Base-by-base conservation (phyloP, 2,113 vertebrate genomes). In the Sphaerodactylus townsendi region DNA sequence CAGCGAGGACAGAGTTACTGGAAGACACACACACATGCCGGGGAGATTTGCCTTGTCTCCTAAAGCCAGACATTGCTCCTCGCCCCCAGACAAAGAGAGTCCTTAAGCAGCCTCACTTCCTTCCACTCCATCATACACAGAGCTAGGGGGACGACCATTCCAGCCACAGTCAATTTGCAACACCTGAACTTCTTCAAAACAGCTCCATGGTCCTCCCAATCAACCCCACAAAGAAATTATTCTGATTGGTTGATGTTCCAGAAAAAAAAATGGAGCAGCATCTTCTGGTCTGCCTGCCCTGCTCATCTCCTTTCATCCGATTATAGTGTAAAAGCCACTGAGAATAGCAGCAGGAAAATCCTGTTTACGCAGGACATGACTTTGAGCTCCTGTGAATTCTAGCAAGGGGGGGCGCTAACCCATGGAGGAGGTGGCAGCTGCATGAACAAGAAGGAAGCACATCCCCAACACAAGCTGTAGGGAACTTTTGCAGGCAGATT, bases 291-390 rank as follows among this genome's bases (percentile, higher is more conserved):
- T 21, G 3, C 50, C 37, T 10, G 21, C 6, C 39, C 46, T 21
- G 17, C 3, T 19, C 2, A 0, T 44, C 56, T 0, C 21, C 77
- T 72, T 0, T 84, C 0, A 89, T 77, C 89, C 13, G 5, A 62
- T 74, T 35, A 65, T 44, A 0, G 8, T 46, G 79, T 2, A 0
- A 44, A 75, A 70, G 9, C 64, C 41, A 0, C 87, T 2, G 1
- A 30, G 88, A 94, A 93, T 79, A 94, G 89, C 66, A 75, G 15
- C 0, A 44, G 83, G 15, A 70, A 77, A 92, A 93, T 85, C 93
- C 89, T 62, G 86, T 91, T 91, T 88, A 91, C 77, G 10, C 71
- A 76, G 88, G 71, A 0, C 80, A 39, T 50, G 53, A 1, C 87
- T 84, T 39, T 30, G 75, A 70, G 46, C 65, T 28, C 2, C 28